Evolutionary conservation across 1,140 invertebrate species (phyloP).

Genomic region (Rhopalosiphum maidis): DNA sequence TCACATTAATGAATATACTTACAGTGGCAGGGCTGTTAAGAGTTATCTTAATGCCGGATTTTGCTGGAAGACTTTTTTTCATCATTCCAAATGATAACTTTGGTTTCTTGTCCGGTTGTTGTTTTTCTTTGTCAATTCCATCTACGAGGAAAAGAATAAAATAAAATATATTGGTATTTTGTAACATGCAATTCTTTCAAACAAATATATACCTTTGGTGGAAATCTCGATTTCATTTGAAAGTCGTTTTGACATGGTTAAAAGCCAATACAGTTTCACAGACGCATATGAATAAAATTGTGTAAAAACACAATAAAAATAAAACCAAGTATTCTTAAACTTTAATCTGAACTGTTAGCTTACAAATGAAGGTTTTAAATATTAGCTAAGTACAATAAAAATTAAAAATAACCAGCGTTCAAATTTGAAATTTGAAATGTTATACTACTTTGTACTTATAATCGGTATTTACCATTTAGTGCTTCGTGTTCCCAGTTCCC

Average conservation of each 20-base stretch:
- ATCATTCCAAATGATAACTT: conserved; percentile 48
- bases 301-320: not conserved
- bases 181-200: not conserved
- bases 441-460: not conserved
- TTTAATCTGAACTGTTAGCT: not conserved
- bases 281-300: not conserved
- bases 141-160: not conserved
- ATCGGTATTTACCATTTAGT: not conserved
- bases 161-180: too few relatives aligned
- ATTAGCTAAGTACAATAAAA: not conserved
- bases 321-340: not conserved
- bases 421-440: not conserved
- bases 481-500: not conserved
- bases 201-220: not conserved
- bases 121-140: conserved; percentile 5
- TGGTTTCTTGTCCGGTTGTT: conserved; percentile 34
- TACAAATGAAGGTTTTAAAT: not conserved
- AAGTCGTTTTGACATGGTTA: conserved; percentile 4
- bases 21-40: conserved; percentile 42
- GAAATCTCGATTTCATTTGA: conserved; percentile 11
- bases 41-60: conserved; percentile 46
- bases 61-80: conserved; percentile 18
- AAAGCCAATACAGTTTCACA: not conserved
- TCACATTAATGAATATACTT: not conserved
- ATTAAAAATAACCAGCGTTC: too few relatives aligned